These are phyloP conservation scores for Phalacrocorax brasilianus DNA, from an alignment of 2,113 vertebrate species.

Conservation along the genomic window DNA sequence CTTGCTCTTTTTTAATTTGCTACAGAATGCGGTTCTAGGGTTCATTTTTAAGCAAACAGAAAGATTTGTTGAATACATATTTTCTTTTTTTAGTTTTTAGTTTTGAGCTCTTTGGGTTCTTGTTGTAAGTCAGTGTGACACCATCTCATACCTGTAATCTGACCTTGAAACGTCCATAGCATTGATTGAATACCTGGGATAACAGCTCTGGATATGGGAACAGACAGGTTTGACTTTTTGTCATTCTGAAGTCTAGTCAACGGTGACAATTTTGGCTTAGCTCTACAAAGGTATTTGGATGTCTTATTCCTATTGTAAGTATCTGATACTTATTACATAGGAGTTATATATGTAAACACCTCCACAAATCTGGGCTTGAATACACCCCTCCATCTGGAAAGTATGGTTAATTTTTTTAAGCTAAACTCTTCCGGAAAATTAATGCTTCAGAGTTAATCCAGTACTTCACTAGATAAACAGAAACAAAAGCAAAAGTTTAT, in stretches of 20 bases:
- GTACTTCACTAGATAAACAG: background rate
- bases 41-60: background rate
- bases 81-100: background rate
- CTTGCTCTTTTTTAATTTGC: background rate
- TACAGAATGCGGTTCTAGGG: background rate
- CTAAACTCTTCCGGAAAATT: background rate
- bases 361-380: background rate
- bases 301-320: background rate
- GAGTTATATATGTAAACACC: background rate
- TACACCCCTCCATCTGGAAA: background rate
- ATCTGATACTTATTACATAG: background rate
- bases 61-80: background rate
- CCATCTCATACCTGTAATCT: background rate
- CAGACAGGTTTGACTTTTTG: background rate
- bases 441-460: background rate
- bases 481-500: background rate
- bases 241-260: background rate
- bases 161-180: background rate
- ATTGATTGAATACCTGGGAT: rapidly evolving
- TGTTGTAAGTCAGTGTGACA: background rate
- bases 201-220: background rate
- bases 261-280: background rate
- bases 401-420: background rate
- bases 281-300: background rate
- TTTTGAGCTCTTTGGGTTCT: background rate